Percentiles rank a stretch among this genome's conserved stretches.
These are phyloP conservation scores for Mimachlamys varia DNA, from an alignment of 2,888 invertebrate genomes.

Conservation along the genomic window DNA sequence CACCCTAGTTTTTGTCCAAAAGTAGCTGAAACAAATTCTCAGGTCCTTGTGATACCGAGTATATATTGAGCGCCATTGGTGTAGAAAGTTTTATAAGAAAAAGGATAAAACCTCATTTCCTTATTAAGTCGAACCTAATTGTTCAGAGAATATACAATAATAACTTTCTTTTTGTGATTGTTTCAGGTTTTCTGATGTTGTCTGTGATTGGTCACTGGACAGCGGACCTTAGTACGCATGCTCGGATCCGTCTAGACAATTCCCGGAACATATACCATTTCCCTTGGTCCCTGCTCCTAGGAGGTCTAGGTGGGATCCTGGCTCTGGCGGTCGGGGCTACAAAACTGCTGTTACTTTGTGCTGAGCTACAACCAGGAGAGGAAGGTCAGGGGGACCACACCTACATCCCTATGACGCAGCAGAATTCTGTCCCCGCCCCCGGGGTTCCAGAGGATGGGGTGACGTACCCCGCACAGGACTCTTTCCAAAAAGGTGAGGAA, in stretches of 20 bases:
- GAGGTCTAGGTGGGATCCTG: conserved; percentile 39
- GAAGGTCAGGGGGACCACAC: neutral
- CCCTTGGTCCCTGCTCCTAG: conserved; percentile 43
- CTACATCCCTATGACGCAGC: conserved; percentile 42
- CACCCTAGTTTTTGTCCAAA: too few species aligned
- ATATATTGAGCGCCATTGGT: too few species aligned
- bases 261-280: conserved; percentile 37
- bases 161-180: too few species aligned
- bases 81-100: too few species aligned
- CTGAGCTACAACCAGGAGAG: neutral
- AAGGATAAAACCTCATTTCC: too few species aligned
- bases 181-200: conserved; percentile 41
- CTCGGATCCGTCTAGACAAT: neutral
- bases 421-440: conserved; percentile 33
- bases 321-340: conserved; percentile 17
- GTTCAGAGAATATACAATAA: too few species aligned
- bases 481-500: neutral
- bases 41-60: too few species aligned
- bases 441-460: neutral
- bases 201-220: conserved; percentile 44
- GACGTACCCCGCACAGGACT: neutral
- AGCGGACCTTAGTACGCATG: conserved; percentile 36
- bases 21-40: too few species aligned
- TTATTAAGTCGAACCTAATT: too few species aligned
- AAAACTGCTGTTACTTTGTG: conserved; percentile 41